These are phyloP conservation scores for Cairina moschata DNA, from an alignment of 2,113 vertebrate genomes.

Conservation along the genomic window DNA sequence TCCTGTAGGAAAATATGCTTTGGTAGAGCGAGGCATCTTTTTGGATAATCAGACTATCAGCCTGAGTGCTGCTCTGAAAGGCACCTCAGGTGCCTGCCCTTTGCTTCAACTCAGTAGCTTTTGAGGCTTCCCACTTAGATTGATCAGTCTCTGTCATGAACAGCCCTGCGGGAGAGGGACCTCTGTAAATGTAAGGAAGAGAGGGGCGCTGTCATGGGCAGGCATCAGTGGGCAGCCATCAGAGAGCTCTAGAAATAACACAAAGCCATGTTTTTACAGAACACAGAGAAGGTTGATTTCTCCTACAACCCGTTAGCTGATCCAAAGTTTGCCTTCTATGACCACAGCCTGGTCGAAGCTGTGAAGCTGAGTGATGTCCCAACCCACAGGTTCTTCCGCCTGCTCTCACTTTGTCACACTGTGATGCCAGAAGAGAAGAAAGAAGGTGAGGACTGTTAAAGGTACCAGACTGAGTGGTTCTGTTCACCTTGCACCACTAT, in stretches of 20 bases:
- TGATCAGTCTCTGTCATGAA: not conserved
- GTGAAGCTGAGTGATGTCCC: slow-evolving; percentile 76
- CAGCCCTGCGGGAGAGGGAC: not conserved
- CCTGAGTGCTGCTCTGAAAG: not conserved
- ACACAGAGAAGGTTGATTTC: slow-evolving; percentile 86
- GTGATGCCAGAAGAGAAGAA: slow-evolving; percentile 94
- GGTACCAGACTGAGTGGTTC: not conserved
- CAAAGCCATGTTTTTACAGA: slow-evolving; percentile 71
- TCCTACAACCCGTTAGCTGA: slow-evolving; percentile 88
- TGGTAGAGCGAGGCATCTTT: not conserved
- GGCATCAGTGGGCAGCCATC: not conserved
- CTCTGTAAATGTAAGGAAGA: not conserved
- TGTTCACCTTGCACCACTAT: not conserved
- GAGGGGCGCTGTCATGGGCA: not conserved
- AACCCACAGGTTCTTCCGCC: slow-evolving; percentile 86
- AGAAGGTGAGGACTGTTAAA: slow-evolving; percentile 79
- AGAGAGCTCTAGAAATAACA: not conserved
- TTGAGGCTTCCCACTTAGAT: not conserved
- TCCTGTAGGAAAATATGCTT: not conserved
- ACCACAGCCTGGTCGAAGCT: slow-evolving; percentile 84
- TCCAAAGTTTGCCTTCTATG: slow-evolving; percentile 90
- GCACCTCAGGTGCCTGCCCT: not conserved
- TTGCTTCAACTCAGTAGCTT: not conserved
- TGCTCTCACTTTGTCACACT: slow-evolving; percentile 92
- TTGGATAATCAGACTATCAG: not conserved